A percentile compares a stretch with the other conserved stretches of the same genome.
Conservation (phyloP, 2,888 invertebrate species). For the Halictus quadricinctus region DNA sequence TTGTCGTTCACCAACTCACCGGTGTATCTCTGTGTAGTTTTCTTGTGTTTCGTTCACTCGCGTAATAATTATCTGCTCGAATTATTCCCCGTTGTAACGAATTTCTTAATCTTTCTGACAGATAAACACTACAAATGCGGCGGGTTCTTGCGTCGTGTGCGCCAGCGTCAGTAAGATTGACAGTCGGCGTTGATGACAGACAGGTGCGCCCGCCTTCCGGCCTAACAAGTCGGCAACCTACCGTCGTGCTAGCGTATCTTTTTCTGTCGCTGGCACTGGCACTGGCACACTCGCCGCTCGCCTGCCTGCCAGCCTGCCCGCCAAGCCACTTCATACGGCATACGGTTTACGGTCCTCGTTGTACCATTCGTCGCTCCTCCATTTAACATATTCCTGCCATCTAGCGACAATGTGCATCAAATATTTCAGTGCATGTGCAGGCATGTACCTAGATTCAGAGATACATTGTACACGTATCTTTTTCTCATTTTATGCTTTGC, state of each 20-base stretch:
- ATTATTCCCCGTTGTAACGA: constrained; percentile 27
- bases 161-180: constrained; percentile 75
- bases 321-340: constrained; percentile 23
- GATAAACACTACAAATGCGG: constrained; percentile 66
- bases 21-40: constrained; percentile 36
- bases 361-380: constrained; percentile 25
- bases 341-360: neutral
- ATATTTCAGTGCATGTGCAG: neutral
- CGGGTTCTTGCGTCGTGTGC: constrained; percentile 65
- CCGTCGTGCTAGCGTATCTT: constrained; percentile 53
- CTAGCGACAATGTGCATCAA: constrained; percentile 20
- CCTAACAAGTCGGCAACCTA: constrained; percentile 59
- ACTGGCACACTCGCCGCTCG: constrained; percentile 3
- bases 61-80: neutral
- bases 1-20: constrained; percentile 55
- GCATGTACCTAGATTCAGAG: neutral
- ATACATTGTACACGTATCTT: neutral
- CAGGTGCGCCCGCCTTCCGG: constrained; percentile 73
- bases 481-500: neutral
- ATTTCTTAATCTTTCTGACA: constrained; percentile 58
- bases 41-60: constrained; percentile 30
- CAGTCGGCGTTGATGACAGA: constrained; percentile 75
- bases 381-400: constrained; percentile 42
- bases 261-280: constrained; percentile 31
- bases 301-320: constrained; percentile 13